Evolutionary conservation across 2,888 invertebrate genomes (phyloP), one percentile per base, ranked within the genome.

Genomic region (Tholera decimalis): DNA sequence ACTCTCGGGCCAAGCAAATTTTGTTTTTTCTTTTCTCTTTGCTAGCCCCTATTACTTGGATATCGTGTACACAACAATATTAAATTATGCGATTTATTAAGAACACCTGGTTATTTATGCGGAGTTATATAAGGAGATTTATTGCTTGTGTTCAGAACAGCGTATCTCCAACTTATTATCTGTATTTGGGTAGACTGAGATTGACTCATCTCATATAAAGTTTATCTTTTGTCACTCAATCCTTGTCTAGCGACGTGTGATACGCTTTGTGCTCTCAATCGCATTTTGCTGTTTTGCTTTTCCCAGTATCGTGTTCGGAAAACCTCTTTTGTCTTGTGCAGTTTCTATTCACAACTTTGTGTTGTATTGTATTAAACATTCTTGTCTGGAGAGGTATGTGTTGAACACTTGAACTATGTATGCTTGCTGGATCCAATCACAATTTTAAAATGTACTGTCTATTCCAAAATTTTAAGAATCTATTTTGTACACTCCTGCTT

Each of bases 1-100:
- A 95, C 88, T 94, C 93, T 92, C 90, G 90, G 89, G 89, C 91
- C 86, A 86, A 88, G 88, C 87, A 87, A 89, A 92, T 91, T 93
- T 93, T 91, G 90, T 91, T 90, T 91, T 91, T 90, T 89, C 84
- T 87, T 89, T 91, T 87, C 84, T 83, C 80, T 84, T 80, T 77
- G 85, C 84, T 87, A 84, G 87, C 87, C 88, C 83, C 80, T 83
- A 81, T 84, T 81, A 82, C 68, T n/a, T 47, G 65, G 63, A 82
- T 79, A 79, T 70, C 73, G 82, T 77, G 79, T 74, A 78, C 69
- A 77, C 75, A 70, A 70, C 61, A 79, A 54, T 70, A 81, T 72
- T 46, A 79, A 76, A 61, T 62, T 62, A 72, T 67, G 58, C 67
- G 50, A 79, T 81, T 85, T 73, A 76, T 73, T 71, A 73, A 71